A percentile compares a stretch with the other conserved stretches of the same genome.
phyloP scores from a whole-genome alignment of 2,113 vertebrate species.

The Salvelinus fontinalis region DNA sequence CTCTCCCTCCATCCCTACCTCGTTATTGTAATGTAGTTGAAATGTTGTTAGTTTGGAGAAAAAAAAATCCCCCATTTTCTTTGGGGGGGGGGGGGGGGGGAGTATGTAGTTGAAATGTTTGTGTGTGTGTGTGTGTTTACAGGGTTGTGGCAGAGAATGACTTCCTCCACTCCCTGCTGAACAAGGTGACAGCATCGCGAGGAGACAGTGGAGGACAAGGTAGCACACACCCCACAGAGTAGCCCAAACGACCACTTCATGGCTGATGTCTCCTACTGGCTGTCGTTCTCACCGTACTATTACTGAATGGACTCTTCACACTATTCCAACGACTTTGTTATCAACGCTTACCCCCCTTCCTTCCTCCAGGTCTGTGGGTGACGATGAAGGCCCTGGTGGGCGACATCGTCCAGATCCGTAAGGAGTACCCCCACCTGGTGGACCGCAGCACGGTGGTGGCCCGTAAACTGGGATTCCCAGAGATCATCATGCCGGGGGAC shows the following conservation, averaged over 20 bases:
- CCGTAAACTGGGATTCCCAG: constrained; percentile 95
- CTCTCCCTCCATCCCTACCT: not conserved
- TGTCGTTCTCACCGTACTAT: not conserved
- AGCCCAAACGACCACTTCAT: not conserved
- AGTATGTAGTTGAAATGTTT: not conserved
- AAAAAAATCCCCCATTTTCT: not conserved
- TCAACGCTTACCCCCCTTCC: not conserved
- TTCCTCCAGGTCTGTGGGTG: constrained; percentile 88
- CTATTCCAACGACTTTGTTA: not conserved
- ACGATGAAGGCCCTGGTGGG: constrained; percentile 96
- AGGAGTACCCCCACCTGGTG: constrained; percentile 95
- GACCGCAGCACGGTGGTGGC: constrained; percentile 95
- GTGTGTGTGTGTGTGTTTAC: constrained; percentile 45
- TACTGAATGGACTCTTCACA: not conserved
- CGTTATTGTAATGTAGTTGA: not conserved
- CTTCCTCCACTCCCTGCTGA: constrained; percentile 89
- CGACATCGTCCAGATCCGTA: constrained; percentile 89
- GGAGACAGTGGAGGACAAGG: constrained; percentile 97
- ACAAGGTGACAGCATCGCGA: constrained; percentile 88
- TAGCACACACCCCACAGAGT: constrained; percentile 48
- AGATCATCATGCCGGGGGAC: constrained; percentile 99
- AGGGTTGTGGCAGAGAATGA: constrained; percentile 91
- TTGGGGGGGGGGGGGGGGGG: not conserved
- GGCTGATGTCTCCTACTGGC: not conserved
- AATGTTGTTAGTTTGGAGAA: too few relatives aligned